Conservation (phyloP, 2,113 vertebrate genomes). For the Syngnathus floridae region DNA sequence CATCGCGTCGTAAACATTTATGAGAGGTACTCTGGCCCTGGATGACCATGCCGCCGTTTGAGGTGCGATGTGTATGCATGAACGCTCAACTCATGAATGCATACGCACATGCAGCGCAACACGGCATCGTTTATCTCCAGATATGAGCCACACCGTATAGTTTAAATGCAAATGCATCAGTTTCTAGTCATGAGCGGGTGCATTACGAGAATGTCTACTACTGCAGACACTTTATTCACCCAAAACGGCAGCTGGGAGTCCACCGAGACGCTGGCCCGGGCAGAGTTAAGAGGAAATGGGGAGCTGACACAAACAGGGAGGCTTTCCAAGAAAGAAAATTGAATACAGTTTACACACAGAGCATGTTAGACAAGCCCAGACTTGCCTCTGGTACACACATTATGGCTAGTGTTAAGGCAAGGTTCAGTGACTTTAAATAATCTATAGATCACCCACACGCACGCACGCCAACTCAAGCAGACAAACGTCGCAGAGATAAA, state of each 20-base stretch:
- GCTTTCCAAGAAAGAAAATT: constrained; percentile 63
- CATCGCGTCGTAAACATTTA: constrained; percentile 55
- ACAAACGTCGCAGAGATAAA: neutral
- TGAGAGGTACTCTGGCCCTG: constrained; percentile 32
- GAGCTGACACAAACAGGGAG: constrained; percentile 57
- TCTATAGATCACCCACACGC: constrained; percentile 5
- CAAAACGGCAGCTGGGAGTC: constrained; percentile 50
- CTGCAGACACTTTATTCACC: constrained; percentile 28
- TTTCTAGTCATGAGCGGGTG: constrained; percentile 1
- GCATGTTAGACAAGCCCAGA: constrained; percentile 67
- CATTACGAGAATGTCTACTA: constrained; percentile 20
- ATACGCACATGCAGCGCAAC: neutral
- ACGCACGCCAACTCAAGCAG: neutral
- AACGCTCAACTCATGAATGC: constrained; percentile 12
- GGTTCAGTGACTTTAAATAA: constrained; percentile 27
- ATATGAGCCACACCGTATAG: neutral
- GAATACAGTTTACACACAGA: constrained; percentile 55
- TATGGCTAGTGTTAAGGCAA: constrained; percentile 37
- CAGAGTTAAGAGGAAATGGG: constrained; percentile 46
- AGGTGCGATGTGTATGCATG: constrained; percentile 41
- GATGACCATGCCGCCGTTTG: constrained; percentile 26
- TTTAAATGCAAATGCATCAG: constrained; percentile 9
- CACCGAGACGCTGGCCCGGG: constrained; percentile 39
- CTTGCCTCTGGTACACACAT: constrained; percentile 62
- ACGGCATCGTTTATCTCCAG: constrained; percentile 5